Evolutionary conservation across 2,797 vertebrate species (phyloP).

Genomic region (Lepidocolaptes lacrymiger): DNA sequence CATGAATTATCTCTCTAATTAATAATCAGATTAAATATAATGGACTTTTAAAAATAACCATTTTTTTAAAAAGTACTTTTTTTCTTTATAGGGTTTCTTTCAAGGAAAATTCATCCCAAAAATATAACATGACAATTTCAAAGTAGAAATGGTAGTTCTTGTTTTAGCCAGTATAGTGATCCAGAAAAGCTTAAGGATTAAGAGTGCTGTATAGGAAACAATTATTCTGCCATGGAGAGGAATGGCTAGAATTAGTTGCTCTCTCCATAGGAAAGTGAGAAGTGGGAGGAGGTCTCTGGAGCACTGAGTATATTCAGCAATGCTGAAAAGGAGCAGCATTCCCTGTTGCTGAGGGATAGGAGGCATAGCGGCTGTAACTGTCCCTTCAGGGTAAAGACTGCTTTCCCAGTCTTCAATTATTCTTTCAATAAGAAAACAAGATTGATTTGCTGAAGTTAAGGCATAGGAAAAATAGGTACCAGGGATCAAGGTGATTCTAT

Average conservation of each 20-base stretch:
- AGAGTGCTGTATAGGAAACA: background rate
- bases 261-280: background rate
- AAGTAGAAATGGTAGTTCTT: background rate
- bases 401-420: conserved; percentile 15
- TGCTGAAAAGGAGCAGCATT: background rate
- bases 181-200: background rate
- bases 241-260: background rate
- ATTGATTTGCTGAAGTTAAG: conserved; percentile 9
- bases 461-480: background rate
- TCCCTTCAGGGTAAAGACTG: conserved; percentile 14
- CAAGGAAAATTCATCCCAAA: background rate
- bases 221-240: background rate
- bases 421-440: conserved; percentile 20
- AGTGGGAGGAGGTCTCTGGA: background rate
- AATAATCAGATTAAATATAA: background rate
- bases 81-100: background rate
- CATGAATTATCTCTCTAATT: background rate
- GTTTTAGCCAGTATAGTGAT: background rate
- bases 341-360: background rate
- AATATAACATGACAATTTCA: background rate
- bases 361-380: background rate
- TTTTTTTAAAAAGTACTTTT: background rate
- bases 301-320: background rate
- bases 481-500: background rate
- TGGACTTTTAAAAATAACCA: background rate